These are phyloP conservation scores for Charadrius vociferus DNA, from an alignment of 2,113 vertebrate genomes.

Conservation along the genomic window DNA sequence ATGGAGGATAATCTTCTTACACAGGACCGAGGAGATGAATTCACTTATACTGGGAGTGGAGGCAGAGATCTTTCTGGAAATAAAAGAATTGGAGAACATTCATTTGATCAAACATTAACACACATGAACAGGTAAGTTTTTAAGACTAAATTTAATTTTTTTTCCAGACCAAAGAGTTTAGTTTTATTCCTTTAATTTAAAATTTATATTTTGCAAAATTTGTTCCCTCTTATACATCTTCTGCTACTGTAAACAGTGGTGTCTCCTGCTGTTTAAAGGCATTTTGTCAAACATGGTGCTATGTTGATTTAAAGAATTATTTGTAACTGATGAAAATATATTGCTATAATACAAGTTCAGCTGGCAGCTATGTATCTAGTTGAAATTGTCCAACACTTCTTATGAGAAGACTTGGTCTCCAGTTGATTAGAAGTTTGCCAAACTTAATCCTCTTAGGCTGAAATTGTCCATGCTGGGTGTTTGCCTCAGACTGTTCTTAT, in stretches of 20 bases:
- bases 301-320: background rate
- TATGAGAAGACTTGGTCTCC: background rate
- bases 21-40: slow-evolving; percentile 93
- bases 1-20: slow-evolving; percentile 30
- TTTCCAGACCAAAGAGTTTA: background rate
- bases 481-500: background rate
- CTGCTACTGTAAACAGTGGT: background rate
- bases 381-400: background rate
- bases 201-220: background rate
- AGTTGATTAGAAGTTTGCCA: background rate
- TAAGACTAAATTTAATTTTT: background rate
- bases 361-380: background rate
- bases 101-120: slow-evolving; percentile 93
- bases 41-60: slow-evolving; percentile 95
- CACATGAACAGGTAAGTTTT: slow-evolving; percentile 92
- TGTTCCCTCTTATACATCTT: background rate
- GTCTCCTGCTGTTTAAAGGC: background rate
- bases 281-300: background rate
- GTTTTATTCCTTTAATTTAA: background rate
- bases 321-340: background rate
- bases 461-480: background rate
- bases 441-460: background rate
- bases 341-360: background rate
- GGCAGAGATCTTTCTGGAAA: slow-evolving; percentile 96
- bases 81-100: slow-evolving; percentile 94